Conservation (phyloP, 2,113 vertebrate genomes). For the Megalops atlanticus region DNA sequence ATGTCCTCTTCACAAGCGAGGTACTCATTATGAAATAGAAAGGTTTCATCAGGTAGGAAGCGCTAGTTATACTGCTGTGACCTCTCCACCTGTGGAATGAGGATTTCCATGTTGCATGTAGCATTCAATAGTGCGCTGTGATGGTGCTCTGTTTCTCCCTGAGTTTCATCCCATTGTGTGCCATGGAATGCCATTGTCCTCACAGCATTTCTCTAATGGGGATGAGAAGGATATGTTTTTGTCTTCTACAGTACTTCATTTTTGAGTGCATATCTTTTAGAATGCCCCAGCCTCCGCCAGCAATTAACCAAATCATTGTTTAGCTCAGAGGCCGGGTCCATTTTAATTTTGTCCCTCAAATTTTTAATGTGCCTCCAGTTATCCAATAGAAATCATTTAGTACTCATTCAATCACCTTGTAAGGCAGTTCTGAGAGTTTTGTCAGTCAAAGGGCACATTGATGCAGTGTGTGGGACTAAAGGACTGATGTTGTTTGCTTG, state of each 20-base stretch:
- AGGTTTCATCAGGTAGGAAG: background rate
- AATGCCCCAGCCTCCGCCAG: too few relatives aligned
- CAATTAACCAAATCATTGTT: too few relatives aligned
- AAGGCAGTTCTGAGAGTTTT: background rate
- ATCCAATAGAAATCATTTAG: background rate
- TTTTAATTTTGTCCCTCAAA: background rate
- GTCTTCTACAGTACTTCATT: too few relatives aligned
- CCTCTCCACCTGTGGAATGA: constrained; percentile 12
- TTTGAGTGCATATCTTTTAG: too few relatives aligned
- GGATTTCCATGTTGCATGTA: background rate
- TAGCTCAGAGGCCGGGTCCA: background rate
- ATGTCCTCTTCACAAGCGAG: too few relatives aligned
- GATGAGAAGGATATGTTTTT: too few relatives aligned
- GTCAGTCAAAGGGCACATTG: too few relatives aligned
- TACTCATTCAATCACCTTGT: background rate
- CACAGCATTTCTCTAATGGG: background rate
- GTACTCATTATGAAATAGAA: too few relatives aligned
- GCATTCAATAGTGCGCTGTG: background rate
- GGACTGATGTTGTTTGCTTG: background rate
- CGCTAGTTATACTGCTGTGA: constrained; percentile 1
- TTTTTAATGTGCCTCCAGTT: background rate
- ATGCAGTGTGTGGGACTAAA: background rate
- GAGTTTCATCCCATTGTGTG: background rate
- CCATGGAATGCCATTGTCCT: background rate
- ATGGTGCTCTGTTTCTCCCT: background rate